phyloP scores from a whole-genome alignment of 64 coral and sea anemone species.

The Porites australiensis region DNA sequence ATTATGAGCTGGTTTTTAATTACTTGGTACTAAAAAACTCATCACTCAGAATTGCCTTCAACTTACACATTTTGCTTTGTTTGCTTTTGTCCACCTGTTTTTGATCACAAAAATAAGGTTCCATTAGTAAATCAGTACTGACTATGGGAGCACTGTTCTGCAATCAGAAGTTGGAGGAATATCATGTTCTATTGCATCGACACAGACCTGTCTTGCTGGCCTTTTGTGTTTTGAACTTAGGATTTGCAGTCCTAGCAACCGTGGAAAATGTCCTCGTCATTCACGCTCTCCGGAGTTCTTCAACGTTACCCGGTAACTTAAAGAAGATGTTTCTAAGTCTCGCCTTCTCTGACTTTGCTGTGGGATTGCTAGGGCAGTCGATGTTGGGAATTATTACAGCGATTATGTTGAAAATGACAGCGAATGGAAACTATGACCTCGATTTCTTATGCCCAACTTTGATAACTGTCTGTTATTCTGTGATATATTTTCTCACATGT shows the following conservation, averaged over 20 bases:
- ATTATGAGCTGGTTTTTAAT: no score
- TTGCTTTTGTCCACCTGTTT: no score
- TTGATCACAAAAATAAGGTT: no score
- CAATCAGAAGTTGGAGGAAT: background rate
- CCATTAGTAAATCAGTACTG: background rate
- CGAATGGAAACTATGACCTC: background rate
- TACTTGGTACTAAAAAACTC: no score
- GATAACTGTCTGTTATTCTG: background rate
- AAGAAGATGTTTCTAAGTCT: conserved; percentile 25
- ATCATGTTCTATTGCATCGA: background rate
- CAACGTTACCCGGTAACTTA: background rate
- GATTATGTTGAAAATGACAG: background rate
- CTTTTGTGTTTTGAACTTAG: background rate
- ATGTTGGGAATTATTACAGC: background rate
- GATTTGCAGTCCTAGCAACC: background rate
- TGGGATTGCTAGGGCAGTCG: conserved; percentile 6
- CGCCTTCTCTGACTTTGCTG: conserved; percentile 39
- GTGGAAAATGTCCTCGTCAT: conserved; percentile 7
- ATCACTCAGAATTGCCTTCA: no score
- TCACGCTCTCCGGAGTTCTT: background rate
- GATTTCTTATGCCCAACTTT: background rate
- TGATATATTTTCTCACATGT: background rate
- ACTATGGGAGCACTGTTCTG: background rate
- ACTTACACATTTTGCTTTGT: no score
- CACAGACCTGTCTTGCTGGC: background rate